phyloP scores from a whole-genome alignment of 2,888 invertebrate species.

The Drosophila histrio region DNA sequence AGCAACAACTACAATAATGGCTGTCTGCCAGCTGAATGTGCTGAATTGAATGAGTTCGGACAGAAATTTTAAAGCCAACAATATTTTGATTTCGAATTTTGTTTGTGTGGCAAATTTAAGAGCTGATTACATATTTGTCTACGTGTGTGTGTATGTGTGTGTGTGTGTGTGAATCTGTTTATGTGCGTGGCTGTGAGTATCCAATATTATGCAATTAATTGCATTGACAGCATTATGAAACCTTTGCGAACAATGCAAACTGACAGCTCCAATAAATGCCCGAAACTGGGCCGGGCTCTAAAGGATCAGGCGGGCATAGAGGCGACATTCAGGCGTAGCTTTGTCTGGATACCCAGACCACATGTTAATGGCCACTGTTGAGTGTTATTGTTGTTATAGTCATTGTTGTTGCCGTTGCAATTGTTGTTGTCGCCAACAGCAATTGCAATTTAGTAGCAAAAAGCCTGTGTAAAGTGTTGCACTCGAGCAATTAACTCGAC shows the following conservation, averaged over 20 bases:
- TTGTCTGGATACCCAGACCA: constrained; percentile 38
- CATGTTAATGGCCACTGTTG: constrained; percentile 61
- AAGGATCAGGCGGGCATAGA: not conserved
- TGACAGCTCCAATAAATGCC: constrained; percentile 71
- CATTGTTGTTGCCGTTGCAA: constrained; percentile 30
- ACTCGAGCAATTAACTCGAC: constrained; percentile 66
- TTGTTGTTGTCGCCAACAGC: constrained; percentile 56
- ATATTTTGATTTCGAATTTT: constrained; percentile 28
- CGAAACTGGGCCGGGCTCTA: constrained; percentile 30
- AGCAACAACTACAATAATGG: constrained; percentile 16
- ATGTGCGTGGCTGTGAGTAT: constrained; percentile 26
- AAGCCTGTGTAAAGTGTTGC: constrained; percentile 61
- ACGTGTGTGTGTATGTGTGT: constrained; percentile 2
- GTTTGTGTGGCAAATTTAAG: constrained; percentile 50
- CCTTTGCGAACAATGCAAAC: constrained; percentile 66
- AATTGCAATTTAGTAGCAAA: constrained; percentile 74
- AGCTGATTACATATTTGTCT: constrained; percentile 22
- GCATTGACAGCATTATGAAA: constrained; percentile 79
- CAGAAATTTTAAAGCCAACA: constrained; percentile 50
- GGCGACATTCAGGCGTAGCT: constrained; percentile 36
- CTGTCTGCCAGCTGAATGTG: constrained; percentile 16
- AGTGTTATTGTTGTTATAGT: constrained; percentile 52
- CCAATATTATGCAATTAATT: constrained; percentile 75
- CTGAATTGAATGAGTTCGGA: constrained; percentile 33
- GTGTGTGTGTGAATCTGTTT: constrained; percentile 4